Conservation (phyloP, 2,113 vertebrate species). For the Atherinomorus stipes region DNA sequence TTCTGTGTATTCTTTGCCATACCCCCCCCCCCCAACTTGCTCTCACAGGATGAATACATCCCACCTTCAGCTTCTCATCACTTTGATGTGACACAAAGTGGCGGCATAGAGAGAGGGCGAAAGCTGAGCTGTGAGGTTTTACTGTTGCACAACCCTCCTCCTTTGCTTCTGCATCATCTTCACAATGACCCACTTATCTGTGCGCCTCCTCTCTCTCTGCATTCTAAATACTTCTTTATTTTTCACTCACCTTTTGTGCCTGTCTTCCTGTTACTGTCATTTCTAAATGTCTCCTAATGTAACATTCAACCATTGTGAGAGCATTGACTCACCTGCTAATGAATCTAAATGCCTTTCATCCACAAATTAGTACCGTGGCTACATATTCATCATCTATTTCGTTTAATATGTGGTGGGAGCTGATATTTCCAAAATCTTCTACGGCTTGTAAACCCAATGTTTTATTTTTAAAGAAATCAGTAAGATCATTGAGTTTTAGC, state of each 20-base stretch:
- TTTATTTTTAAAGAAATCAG: no score
- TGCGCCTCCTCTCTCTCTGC: constrained; percentile 12
- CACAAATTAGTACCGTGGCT: background rate
- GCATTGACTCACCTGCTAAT: background rate
- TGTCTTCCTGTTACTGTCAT: background rate
- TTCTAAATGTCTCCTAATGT: background rate
- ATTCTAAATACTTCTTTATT: constrained; percentile 4
- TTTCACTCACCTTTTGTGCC: background rate
- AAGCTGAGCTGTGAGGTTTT: constrained; percentile 64
- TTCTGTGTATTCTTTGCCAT: background rate
- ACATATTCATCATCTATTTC: background rate
- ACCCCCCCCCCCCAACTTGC: background rate
- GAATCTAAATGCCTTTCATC: background rate
- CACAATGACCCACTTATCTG: constrained; percentile 66
- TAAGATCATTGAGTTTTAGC: no score
- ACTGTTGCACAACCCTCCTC: constrained; percentile 60
- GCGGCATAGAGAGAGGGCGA: constrained; percentile 39
- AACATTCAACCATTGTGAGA: background rate
- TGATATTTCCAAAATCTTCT: no score
- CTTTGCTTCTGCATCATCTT: constrained; percentile 56
- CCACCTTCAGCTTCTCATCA: constrained; percentile 49
- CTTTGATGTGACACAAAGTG: constrained; percentile 65
- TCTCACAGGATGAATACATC: constrained; percentile 53
- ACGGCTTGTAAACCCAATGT: no score
- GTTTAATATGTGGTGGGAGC: no score